Conservation (phyloP, 2,888 invertebrate species). For the Ametastegia equiseti region DNA sequence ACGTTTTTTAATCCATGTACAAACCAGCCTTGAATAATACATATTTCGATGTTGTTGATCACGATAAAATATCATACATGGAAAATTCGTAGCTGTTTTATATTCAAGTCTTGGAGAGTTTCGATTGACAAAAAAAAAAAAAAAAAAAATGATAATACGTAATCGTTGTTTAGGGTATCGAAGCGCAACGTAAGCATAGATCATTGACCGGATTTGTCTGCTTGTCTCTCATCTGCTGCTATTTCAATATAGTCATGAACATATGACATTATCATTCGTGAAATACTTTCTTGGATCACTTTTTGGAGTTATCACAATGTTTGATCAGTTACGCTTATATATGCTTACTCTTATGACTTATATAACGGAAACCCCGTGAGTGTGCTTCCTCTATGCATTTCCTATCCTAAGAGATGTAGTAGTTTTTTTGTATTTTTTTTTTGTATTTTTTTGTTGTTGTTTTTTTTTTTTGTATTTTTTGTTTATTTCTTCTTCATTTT, state of each 20-base stretch:
- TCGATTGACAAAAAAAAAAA: neutral
- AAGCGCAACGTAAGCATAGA: slow-evolving; percentile 31
- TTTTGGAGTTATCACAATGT: slow-evolving; percentile 75
- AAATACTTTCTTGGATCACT: slow-evolving; percentile 76
- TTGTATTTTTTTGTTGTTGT: neutral
- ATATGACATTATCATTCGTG: slow-evolving; percentile 52
- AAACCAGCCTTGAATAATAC: neutral
- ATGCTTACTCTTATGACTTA: slow-evolving; percentile 2
- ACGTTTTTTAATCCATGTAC: neutral
- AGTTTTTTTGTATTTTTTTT: slow-evolving; percentile 2
- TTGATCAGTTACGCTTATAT: slow-evolving; percentile 51
- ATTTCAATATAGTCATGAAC: slow-evolving; percentile 21
- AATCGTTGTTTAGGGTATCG: neutral
- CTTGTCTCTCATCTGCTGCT: slow-evolving; percentile 53
- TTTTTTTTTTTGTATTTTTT: slow-evolving; percentile 45
- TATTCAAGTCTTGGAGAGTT: neutral
- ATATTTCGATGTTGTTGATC: neutral
- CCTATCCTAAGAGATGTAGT: slow-evolving; percentile 21
- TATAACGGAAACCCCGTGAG: slow-evolving; percentile 37
- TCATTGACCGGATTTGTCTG: slow-evolving; percentile 51
- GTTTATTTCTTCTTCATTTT: neutral
- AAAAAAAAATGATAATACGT: neutral
- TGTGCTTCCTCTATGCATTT: slow-evolving; percentile 44
- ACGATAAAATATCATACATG: neutral
- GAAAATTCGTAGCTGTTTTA: neutral